Evolutionary conservation across 2,888 invertebrate genomes (phyloP).

Genomic region (Drosophila borborema): DNA sequence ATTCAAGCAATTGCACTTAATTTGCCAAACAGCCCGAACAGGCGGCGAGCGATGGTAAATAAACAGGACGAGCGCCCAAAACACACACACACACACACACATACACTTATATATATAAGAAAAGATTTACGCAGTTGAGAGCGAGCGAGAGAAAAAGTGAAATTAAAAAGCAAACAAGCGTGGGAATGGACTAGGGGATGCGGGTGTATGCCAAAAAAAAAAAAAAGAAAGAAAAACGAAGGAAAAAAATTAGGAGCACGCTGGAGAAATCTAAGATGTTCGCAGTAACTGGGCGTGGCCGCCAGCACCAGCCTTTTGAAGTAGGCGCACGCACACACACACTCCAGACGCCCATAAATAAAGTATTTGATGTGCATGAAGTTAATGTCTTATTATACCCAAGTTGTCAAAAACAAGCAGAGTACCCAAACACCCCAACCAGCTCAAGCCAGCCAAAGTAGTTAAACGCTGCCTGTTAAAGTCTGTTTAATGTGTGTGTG

Average conservation of each 20-base stretch:
- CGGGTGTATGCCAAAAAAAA: conserved; percentile 6
- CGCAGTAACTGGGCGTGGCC: conserved; percentile 64
- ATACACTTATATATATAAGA: conserved; percentile 34
- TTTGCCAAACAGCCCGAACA: conserved; percentile 74
- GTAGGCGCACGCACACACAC: conserved; percentile 57
- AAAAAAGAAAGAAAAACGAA: conserved; percentile 8
- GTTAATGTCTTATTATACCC: conserved; percentile 82
- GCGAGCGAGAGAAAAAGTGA: conserved; percentile 31
- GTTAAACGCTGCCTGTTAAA: conserved; percentile 61
- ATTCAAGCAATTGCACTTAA: conserved; percentile 84
- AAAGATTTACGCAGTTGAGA: conserved; percentile 50
- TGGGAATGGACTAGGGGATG: conserved; percentile 32
- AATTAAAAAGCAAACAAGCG: conserved; percentile 77
- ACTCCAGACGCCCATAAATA: conserved; percentile 78
- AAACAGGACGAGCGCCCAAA: conserved; percentile 65
- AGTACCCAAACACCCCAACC: conserved; percentile 18
- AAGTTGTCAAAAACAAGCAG: conserved; percentile 81
- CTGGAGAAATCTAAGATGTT: conserved; percentile 67
- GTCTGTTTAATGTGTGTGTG: conserved; percentile 62
- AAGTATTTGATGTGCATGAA: conserved; percentile 82
- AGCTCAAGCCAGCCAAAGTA: conserved; percentile 31
- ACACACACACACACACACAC: conserved; percentile 4
- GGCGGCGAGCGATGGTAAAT: conserved; percentile 68
- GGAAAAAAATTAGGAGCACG: conserved; percentile 71
- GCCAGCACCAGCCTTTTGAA: conserved; percentile 70